These are phyloP conservation scores for Lithophane ornitopus DNA, from an alignment of 2,888 invertebrate genomes.

Conservation along the genomic window DNA sequence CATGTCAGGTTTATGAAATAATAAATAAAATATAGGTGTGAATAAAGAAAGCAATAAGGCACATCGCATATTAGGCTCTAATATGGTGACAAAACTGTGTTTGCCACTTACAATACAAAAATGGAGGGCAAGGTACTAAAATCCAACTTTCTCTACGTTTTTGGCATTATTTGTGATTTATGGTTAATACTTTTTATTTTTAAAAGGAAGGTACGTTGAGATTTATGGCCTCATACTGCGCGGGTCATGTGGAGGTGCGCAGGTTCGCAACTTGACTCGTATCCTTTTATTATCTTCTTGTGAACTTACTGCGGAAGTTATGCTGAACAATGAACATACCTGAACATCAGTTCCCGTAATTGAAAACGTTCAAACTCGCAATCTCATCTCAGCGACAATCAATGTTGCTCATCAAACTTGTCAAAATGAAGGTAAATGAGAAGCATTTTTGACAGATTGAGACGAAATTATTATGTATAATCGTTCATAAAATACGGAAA, in stretches of 20 bases:
- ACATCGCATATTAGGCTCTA: conserved; percentile 50
- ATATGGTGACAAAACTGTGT: conserved; percentile 54
- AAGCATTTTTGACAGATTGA: neutral
- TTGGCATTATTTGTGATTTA: conserved; percentile 53
- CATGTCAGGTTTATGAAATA: conserved; percentile 68
- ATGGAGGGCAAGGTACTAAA: conserved; percentile 58
- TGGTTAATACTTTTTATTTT: conserved; percentile 38
- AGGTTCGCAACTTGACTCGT: neutral
- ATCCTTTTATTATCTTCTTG: neutral
- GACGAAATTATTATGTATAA: neutral
- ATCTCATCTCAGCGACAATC: neutral
- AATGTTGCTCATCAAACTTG: neutral
- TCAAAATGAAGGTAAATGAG: neutral
- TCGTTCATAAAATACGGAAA: neutral
- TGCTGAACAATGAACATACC: too few relatives aligned
- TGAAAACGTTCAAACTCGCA: neutral
- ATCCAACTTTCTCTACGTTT: conserved; percentile 58
- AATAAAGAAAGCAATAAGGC: conserved; percentile 80
- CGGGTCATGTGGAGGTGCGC: neutral
- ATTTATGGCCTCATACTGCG: conserved; percentile 26
- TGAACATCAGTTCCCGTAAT: neutral
- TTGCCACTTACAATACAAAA: conserved; percentile 44
- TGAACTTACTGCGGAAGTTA: too few relatives aligned
- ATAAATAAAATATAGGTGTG: conserved; percentile 79
- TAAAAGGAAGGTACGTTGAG: neutral